phyloP scores from a whole-genome alignment of 2,113 vertebrate species.

The Salvelinus alpinus region DNA sequence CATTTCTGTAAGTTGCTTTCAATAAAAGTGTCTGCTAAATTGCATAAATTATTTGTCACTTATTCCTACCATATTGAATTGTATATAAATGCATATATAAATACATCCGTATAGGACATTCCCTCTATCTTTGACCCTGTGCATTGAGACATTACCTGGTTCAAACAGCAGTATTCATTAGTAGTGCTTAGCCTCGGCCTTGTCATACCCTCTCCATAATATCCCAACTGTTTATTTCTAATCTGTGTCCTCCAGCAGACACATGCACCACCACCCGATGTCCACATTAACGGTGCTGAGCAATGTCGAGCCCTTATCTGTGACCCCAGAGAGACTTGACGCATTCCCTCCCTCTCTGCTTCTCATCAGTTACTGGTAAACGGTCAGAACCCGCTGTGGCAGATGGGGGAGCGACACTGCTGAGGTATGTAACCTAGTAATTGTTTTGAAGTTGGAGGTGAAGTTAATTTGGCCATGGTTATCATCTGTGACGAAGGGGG shows the following conservation, averaged over 20 bases:
- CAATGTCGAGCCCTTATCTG: constrained; percentile 43
- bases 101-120: neutral
- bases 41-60: neutral
- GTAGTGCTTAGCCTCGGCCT: neutral
- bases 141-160: neutral
- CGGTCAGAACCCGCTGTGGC: constrained; percentile 22
- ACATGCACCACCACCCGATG: neutral
- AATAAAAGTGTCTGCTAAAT: neutral
- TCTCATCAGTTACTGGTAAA: constrained; percentile 49
- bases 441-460: neutral
- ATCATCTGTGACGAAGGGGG: neutral
- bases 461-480: neutral
- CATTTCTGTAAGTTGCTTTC: too few species aligned
- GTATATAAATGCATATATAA: neutral
- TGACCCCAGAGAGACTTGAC: constrained; percentile 4
- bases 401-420: neutral
- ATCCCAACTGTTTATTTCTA: neutral
- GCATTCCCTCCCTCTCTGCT: constrained; percentile 51
- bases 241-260: neutral
- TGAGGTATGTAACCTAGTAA: constrained; percentile 3
- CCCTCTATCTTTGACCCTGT: neutral
- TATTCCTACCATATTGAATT: neutral
- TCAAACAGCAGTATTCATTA: neutral
- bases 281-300: constrained; percentile 15
- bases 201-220: neutral